Percentiles rank a stretch among this genome's conserved stretches.
Evolutionary conservation across 2,797 vertebrate species (phyloP).

Genomic region (Mormyrus hasselquistii): DNA sequence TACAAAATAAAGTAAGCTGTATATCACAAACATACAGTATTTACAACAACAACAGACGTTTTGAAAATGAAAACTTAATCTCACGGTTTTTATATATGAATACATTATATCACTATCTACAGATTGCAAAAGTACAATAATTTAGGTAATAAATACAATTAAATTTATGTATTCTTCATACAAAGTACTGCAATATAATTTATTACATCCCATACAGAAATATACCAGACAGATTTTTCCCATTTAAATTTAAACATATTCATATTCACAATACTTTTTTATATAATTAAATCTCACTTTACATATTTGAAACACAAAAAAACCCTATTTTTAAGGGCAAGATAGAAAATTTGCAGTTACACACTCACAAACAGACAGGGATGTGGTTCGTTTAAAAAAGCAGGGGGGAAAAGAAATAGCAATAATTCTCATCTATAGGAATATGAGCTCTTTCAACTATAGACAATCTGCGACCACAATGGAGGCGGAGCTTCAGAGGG

Average conservation of each 20-base stretch:
- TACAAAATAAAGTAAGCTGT: conserved; percentile 98
- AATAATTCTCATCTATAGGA: conserved; percentile 13
- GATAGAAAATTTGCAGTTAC: conserved; percentile 29
- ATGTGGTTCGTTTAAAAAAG: conserved; percentile 28
- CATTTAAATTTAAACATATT: conserved; percentile 51
- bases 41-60: conserved; percentile 91
- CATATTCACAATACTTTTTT: conserved; percentile 51
- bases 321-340: conserved; percentile 32
- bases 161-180: conserved; percentile 63
- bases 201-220: conserved; percentile 73
- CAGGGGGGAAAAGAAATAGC: background rate
- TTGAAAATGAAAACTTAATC: conserved; percentile 62
- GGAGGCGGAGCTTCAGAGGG: background rate
- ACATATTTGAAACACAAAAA: conserved; percentile 37
- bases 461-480: background rate
- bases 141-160: conserved; percentile 90
- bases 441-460: background rate
- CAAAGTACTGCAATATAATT: conserved; percentile 67
- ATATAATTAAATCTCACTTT: conserved; percentile 52
- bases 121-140: conserved; percentile 81
- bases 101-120: conserved; percentile 72
- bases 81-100: conserved; percentile 59
- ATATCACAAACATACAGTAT: conserved; percentile 96
- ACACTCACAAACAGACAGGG: conserved; percentile 29
- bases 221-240: conserved; percentile 59